These are phyloP conservation scores for Trichonephila clavipes DNA, from an alignment of 1,140 invertebrate genomes.

Conservation along the genomic window DNA sequence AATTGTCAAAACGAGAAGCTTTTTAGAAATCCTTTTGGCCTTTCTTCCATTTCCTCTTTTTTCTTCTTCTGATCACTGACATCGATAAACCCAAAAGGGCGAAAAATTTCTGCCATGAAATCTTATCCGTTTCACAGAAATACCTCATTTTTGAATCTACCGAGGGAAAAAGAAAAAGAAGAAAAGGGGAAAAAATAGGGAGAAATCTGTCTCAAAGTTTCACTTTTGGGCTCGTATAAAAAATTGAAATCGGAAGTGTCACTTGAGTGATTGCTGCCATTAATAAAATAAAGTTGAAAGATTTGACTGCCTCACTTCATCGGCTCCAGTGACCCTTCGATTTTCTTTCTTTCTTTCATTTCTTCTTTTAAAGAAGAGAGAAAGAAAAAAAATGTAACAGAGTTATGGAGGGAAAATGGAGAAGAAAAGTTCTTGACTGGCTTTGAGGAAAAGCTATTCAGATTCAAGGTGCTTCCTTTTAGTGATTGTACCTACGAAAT, in stretches of 20 bases:
- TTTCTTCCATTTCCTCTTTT: not conserved
- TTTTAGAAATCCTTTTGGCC: not conserved
- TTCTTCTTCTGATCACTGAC: conserved; percentile 28
- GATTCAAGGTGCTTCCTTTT: no score
- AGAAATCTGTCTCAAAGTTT: conserved; percentile 65
- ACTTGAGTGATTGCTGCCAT: conserved; percentile 69
- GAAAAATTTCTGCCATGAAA: conserved; percentile 69
- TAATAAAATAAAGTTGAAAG: conserved; percentile 72
- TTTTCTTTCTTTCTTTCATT: not conserved
- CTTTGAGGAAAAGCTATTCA: no score
- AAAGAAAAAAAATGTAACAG: not conserved
- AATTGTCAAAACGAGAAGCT: not conserved
- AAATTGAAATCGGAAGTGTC: conserved; percentile 74
- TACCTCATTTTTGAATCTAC: conserved; percentile 42
- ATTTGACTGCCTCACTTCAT: conserved; percentile 57
- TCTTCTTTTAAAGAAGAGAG: conserved; percentile 1
- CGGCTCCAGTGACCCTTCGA: not conserved
- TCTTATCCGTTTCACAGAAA: conserved; percentile 63
- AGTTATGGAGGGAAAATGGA: not conserved
- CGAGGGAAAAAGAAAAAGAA: not conserved
- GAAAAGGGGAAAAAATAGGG: not conserved
- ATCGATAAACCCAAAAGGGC: conserved; percentile 58
- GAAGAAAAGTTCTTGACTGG: no score
- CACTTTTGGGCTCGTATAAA: conserved; percentile 51
- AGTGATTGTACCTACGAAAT: no score